phyloP scores from a whole-genome alignment of 23 tunicate genomes.

The Halocynthia aurantium region DNA sequence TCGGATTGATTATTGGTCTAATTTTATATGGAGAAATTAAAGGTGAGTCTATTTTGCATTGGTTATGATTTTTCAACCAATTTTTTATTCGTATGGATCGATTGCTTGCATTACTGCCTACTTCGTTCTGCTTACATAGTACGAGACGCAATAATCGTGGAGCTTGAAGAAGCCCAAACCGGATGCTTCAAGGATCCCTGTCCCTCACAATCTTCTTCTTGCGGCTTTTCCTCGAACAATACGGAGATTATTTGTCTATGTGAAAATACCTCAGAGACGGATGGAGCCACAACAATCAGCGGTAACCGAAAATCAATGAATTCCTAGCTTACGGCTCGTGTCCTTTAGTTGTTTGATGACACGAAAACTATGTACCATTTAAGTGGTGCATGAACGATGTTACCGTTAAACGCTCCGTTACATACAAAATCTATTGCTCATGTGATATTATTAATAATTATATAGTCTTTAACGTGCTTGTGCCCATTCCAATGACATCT shows the following conservation, averaged over 20 bases:
- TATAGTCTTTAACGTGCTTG: too few relatives aligned
- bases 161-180: background rate
- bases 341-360: too few relatives aligned
- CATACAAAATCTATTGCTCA: too few relatives aligned
- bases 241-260: slow-evolving; percentile 39
- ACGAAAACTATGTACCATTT: too few relatives aligned
- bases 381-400: too few relatives aligned
- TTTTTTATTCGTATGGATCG: background rate
- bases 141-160: slow-evolving; percentile 19
- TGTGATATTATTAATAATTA: too few relatives aligned
- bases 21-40: slow-evolving; percentile 29
- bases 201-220: slow-evolving; percentile 34
- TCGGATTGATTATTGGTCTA: slow-evolving; percentile 74
- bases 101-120: background rate
- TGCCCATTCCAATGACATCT: too few relatives aligned
- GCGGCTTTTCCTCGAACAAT: slow-evolving; percentile 28
- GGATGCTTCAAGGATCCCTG: slow-evolving; percentile 65
- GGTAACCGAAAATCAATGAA: background rate
- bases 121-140: background rate
- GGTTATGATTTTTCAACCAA: background rate
- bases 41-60: slow-evolving; percentile 20
- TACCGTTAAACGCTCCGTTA: too few relatives aligned
- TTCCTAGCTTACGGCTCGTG: too few relatives aligned
- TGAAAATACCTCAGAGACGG: background rate
- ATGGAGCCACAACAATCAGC: background rate